phyloP scores from a whole-genome alignment of 1,140 invertebrate genomes.

The Himalopsyche phryganea region DNA sequence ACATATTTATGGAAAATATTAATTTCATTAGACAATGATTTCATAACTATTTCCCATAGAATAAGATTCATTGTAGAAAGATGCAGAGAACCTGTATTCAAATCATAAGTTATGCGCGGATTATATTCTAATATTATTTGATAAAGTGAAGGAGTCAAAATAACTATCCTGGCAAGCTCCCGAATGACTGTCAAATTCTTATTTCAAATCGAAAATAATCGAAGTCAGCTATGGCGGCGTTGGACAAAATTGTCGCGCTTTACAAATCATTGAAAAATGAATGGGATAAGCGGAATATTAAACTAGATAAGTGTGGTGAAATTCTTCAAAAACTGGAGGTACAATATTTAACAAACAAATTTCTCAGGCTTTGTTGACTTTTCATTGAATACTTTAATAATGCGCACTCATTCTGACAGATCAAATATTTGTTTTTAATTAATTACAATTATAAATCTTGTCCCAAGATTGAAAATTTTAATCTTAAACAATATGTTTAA shows the following conservation, averaged over 20 bases:
- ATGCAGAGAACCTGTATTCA: too few relatives aligned
- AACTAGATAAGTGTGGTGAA: slow-evolving; percentile 16
- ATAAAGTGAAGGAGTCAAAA: too few relatives aligned
- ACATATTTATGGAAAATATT: too few relatives aligned
- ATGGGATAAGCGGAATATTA: slow-evolving; percentile 13
- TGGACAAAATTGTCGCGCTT: slow-evolving; percentile 13
- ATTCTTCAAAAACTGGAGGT: slow-evolving; percentile 22
- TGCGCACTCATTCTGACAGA: too few relatives aligned
- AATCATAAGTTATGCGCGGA: too few relatives aligned
- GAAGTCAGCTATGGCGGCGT: slow-evolving; percentile 10
- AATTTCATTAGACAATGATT: too few relatives aligned
- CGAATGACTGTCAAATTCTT: slow-evolving; percentile 19
- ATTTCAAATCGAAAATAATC: slow-evolving; percentile 2
- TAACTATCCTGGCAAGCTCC: neutral
- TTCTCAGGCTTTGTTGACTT: neutral
- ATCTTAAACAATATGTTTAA: too few relatives aligned
- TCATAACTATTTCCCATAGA: too few relatives aligned
- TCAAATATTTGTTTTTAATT: too few relatives aligned
- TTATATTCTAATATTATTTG: too few relatives aligned
- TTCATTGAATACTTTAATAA: too few relatives aligned
- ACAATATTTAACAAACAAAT: neutral
- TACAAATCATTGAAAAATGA: slow-evolving; percentile 19
- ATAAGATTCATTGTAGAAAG: too few relatives aligned
- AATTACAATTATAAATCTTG: neutral
- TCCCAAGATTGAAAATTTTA: neutral